These are phyloP conservation scores for Bombus pascuorum DNA, from an alignment of 1,140 invertebrate species.

Conservation along the genomic window DNA sequence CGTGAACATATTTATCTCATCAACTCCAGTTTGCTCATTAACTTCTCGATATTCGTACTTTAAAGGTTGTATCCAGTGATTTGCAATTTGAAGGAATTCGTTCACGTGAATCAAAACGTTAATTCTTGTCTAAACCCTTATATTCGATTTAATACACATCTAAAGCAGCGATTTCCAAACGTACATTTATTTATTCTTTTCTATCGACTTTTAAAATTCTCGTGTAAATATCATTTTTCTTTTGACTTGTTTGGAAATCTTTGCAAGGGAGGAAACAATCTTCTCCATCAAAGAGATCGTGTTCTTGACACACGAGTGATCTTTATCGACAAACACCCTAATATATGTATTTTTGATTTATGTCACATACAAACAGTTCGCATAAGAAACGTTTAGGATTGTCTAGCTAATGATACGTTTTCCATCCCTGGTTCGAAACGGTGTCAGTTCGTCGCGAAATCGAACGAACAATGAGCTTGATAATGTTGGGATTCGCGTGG, in stretches of 20 bases:
- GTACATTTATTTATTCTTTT: neutral
- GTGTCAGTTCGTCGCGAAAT: neutral
- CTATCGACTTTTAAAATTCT: neutral
- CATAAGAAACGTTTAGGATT: conserved; percentile 64
- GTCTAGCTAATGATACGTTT: conserved; percentile 68
- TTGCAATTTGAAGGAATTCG: conserved; percentile 1
- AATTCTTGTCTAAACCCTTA: neutral
- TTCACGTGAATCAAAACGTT: neutral
- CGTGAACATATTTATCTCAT: neutral
- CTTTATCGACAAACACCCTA: conserved; percentile 21
- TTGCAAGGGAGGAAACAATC: neutral
- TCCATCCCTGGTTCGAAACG: conserved; percentile 37
- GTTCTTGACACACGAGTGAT: neutral
- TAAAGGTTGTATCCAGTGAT: conserved; percentile 10
- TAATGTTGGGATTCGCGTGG: neutral
- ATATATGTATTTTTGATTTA: conserved; percentile 49
- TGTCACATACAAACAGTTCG: conserved; percentile 55
- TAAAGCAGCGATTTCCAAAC: conserved; percentile 24
- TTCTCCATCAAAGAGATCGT: neutral
- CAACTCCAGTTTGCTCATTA: neutral
- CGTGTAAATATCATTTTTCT: neutral
- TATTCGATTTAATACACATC: neutral
- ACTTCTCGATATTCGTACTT: neutral
- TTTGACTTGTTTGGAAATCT: neutral
- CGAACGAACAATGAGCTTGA: neutral